Percentiles rank a stretch among this genome's conserved stretches.
Evolutionary conservation across 2,113 vertebrate genomes (phyloP).

Genomic region (Fregetta grallaria): DNA sequence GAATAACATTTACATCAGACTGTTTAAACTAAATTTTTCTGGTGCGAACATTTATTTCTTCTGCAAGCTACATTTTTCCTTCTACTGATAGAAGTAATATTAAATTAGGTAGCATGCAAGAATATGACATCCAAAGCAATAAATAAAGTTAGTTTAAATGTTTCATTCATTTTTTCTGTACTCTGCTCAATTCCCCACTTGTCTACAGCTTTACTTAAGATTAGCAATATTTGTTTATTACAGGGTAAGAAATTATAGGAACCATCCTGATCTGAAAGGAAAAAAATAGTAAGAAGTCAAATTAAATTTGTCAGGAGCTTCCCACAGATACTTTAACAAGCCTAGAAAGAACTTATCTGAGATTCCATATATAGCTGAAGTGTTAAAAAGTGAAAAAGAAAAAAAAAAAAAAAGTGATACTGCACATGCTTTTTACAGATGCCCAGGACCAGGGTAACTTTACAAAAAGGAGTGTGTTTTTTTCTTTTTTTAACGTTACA

Average conservation of each 20-base stretch:
- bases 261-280: background rate
- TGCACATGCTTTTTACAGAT: slow-evolving; percentile 5
- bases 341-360: slow-evolving; percentile 2
- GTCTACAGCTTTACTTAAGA: background rate
- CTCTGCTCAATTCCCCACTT: background rate
- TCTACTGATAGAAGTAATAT: background rate
- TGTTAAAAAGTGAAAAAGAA: background rate
- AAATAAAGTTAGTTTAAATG: background rate
- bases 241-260: background rate
- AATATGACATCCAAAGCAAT: background rate
- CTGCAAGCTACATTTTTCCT: background rate
- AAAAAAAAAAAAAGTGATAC: background rate
- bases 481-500: background rate
- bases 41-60: background rate
- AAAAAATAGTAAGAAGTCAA: background rate
- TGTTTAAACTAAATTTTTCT: background rate
- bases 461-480: background rate
- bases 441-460: background rate
- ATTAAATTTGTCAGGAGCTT: slow-evolving; percentile 1
- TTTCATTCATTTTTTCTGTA: background rate
- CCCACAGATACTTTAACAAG: slow-evolving; percentile 3
- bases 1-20: background rate
- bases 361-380: slow-evolving; percentile 6
- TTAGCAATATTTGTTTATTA: background rate
- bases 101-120: background rate